Evolutionary conservation across 2,888 invertebrate genomes (phyloP).

Genomic region (Portevinia maculata): DNA sequence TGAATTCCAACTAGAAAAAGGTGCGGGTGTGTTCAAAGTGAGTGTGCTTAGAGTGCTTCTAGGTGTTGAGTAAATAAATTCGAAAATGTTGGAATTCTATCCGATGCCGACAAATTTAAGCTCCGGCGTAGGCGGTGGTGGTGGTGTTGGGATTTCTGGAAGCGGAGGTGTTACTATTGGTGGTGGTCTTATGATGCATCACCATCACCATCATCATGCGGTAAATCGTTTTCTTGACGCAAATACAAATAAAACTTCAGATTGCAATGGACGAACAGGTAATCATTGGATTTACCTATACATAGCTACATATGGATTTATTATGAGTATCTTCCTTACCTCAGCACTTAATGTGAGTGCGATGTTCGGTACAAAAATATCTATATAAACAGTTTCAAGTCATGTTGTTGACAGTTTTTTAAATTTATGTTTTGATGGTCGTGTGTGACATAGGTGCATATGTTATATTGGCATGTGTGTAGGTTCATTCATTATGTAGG

Average conservation of each 20-base stretch:
- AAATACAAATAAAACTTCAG: slow-evolving; percentile 84
- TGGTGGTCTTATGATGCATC: slow-evolving; percentile 79
- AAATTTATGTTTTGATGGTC: too few relatives aligned
- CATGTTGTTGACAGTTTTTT: too few relatives aligned
- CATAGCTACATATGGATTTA: too few relatives aligned
- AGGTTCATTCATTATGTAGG: too few relatives aligned
- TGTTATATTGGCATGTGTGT: too few relatives aligned
- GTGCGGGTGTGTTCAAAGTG: slow-evolving; percentile 56
- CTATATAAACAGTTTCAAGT: too few relatives aligned
- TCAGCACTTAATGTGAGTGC: too few relatives aligned
- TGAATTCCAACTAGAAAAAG: slow-evolving; percentile 16
- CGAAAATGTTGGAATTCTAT: slow-evolving; percentile 82
- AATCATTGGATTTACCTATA: slow-evolving; percentile 76
- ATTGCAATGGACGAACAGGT: slow-evolving; percentile 87
- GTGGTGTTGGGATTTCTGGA: slow-evolving; percentile 28
- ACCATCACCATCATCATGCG: slow-evolving; percentile 79
- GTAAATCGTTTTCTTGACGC: slow-evolving; percentile 80
- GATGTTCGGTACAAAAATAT: too few relatives aligned
- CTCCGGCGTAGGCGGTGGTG: slow-evolving; percentile 76
- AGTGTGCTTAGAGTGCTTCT: slow-evolving; percentile 21
- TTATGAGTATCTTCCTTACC: too few relatives aligned
- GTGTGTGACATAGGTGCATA: too few relatives aligned
- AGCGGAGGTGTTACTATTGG: slow-evolving; percentile 49
- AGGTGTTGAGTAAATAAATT: slow-evolving; percentile 30
- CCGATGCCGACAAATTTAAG: slow-evolving; percentile 82